Evolutionary conservation across 1,140 invertebrate species (phyloP), one percentile per base, ranked within the genome.

Genomic region (Drosophila ogumai): DNA sequence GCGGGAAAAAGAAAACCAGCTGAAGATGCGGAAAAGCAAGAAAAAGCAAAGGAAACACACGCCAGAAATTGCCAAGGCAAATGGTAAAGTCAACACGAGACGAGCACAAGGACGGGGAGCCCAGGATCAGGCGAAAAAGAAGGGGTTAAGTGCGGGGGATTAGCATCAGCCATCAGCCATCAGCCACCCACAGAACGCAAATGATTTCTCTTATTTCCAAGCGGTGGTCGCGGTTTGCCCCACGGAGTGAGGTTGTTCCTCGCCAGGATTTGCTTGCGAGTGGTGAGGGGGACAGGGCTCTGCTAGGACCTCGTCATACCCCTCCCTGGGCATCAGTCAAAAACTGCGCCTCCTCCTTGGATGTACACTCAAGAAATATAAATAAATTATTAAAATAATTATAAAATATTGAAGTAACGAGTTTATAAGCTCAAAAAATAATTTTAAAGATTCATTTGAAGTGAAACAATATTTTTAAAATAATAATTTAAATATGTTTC

Each of bases 131-230:
- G 43, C 54, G 8, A 17, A n/a, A 43, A 9, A 13, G 19, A 19
- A 9, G 43, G 19, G 25, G 44, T 28, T n/a, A 60, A 47, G 41
- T 43, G 64, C 34, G 49, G 47, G 54, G 78, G 69, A 86, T 79
- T 79, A 75, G 74, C 82, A 55, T 55, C 52, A 73, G 77, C 65
- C 22, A 22, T 22, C 52, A 73, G 77, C 65, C 22, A 22, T 22
- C 22, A 22, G 25, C 25, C 68, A 55, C 52, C 52, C 49, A 49
- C 60, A 55, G 82, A 90, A 88, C 85, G 69, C 85, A 81, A 90
- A 90, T 88, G 85, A 88, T 90, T 90, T 90, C 85, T 79, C 72
- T 84, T 85, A 84, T 81, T 90, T 81, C 85, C 66, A 75, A 46
- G 68, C 66, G 64, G 67, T 77, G 64, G 67, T 77, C 66, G 56